A percentile compares a stretch with the other conserved stretches of the same genome.
These are phyloP conservation scores for Tiaroga cobitis DNA, from an alignment of 2,797 vertebrate species.

Conservation along the genomic window DNA sequence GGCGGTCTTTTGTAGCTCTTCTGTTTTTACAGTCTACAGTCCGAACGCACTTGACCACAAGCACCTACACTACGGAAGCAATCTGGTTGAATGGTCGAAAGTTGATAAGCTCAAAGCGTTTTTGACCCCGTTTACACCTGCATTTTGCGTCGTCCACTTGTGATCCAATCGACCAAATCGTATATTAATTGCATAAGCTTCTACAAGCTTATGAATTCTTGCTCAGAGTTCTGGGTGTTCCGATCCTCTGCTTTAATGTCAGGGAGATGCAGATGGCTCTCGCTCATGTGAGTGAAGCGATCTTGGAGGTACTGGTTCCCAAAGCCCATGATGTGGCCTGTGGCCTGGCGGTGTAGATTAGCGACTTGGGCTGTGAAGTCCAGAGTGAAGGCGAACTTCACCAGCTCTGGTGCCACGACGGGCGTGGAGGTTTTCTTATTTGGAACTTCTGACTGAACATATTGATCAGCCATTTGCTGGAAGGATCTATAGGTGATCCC, in stretches of 20 bases:
- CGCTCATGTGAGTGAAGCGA: conserved; percentile 73
- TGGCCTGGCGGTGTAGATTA: conserved; percentile 75
- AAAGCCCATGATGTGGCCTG: conserved; percentile 84
- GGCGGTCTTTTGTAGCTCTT: neutral
- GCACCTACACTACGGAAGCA: too few relatives aligned
- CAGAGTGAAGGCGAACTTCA: conserved; percentile 83
- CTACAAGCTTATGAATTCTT: conserved; percentile 25
- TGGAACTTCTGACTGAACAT: conserved; percentile 67
- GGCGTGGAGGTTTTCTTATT: conserved; percentile 51
- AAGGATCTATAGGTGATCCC: conserved; percentile 85
- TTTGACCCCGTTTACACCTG: neutral
- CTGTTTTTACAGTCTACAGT: too few relatives aligned
- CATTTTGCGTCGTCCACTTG: neutral
- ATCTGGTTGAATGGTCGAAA: neutral
- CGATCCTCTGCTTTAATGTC: conserved; percentile 18
- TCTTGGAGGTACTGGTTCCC: conserved; percentile 81
- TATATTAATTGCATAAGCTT: neutral
- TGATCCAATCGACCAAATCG: neutral
- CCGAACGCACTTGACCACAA: too few relatives aligned
- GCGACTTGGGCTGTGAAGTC: conserved; percentile 84
- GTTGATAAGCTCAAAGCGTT: neutral
- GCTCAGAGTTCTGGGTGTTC: conserved; percentile 3
- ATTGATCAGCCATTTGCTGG: conserved; percentile 81
- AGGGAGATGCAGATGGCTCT: conserved; percentile 39
- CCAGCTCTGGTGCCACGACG: conserved; percentile 70